Conservation (phyloP, 2,888 invertebrate genomes). For the Baccha elongata region DNA sequence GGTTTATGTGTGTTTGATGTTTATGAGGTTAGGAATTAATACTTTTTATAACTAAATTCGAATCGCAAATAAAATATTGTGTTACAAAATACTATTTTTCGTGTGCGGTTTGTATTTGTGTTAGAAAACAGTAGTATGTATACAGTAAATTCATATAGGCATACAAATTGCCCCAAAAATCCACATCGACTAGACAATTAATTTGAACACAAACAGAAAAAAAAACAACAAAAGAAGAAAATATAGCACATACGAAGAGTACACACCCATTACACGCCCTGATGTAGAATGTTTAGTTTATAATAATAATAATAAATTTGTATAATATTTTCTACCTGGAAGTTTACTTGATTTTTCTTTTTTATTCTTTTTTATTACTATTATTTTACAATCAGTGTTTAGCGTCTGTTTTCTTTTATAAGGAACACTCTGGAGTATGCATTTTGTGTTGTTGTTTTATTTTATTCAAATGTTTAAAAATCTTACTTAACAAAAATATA, state of each 20-base stretch:
- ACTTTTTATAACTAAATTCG: conserved; percentile 56
- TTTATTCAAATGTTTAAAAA: conserved; percentile 24
- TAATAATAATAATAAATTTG: conserved; percentile 48
- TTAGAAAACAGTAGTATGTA: conserved; percentile 21
- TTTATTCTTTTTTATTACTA: conserved; percentile 20
- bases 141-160: conserved; percentile 37
- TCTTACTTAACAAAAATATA: conserved; percentile 28
- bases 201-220: conserved; percentile 20
- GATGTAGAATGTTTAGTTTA: conserved; percentile 35
- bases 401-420: conserved; percentile 9
- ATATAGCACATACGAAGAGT: conserved; percentile 35
- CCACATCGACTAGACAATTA: conserved; percentile 59
- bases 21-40: conserved; percentile 51
- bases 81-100: neutral
- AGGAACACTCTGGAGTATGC: conserved; percentile 59
- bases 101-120: conserved; percentile 8
- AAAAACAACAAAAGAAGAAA: conserved; percentile 19
- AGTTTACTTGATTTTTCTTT: conserved; percentile 62
- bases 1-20: conserved; percentile 19
- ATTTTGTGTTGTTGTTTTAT: conserved; percentile 1
- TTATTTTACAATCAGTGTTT: conserved; percentile 66
- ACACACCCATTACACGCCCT: conserved; percentile 46
- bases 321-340: conserved; percentile 67
- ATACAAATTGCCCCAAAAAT: conserved; percentile 24
- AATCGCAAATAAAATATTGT: conserved; percentile 13